A percentile compares a stretch with the other conserved stretches of the same genome.
These are phyloP conservation scores for Leptinotarsa haldemani DNA, from an alignment of 2,888 invertebrate genomes.

Conservation along the genomic window DNA sequence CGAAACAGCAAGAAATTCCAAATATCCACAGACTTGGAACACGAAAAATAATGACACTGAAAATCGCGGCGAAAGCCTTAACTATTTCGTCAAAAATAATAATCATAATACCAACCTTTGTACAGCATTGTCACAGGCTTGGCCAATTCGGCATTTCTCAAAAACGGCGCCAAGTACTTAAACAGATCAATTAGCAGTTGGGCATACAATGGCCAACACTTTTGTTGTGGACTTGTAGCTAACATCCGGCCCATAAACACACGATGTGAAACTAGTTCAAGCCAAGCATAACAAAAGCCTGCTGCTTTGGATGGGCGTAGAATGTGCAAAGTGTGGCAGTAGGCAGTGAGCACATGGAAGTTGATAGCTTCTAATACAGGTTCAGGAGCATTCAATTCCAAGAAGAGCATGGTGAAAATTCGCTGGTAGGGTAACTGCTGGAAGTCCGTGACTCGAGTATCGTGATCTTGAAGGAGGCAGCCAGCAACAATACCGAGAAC, in stretches of 20 bases:
- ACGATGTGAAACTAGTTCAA: slow-evolving; percentile 96
- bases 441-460: slow-evolving; percentile 88
- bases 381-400: slow-evolving; percentile 95
- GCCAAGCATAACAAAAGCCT: slow-evolving; percentile 98
- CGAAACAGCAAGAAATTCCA: too few relatives aligned
- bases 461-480: slow-evolving; percentile 95
- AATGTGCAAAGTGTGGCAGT: slow-evolving; percentile 95
- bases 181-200: slow-evolving; percentile 95
- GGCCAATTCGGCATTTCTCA: slow-evolving; percentile 95
- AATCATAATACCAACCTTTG: slow-evolving; percentile 74
- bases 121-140: slow-evolving; percentile 94
- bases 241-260: slow-evolving; percentile 95
- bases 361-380: slow-evolving; percentile 94
- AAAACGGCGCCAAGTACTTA: slow-evolving; percentile 93
- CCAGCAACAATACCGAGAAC: slow-evolving; percentile 89
- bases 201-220: slow-evolving; percentile 98
- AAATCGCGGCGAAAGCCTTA: too few relatives aligned
- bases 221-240: slow-evolving; percentile 90
- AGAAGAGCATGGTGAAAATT: slow-evolving; percentile 94
- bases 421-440: slow-evolving; percentile 98
- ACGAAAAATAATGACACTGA: too few relatives aligned
- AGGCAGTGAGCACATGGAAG: slow-evolving; percentile 93
- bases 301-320: slow-evolving; percentile 93
- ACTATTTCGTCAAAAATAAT: background rate
- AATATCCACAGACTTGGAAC: too few relatives aligned